These are phyloP conservation scores for Pseudoatta argentina DNA, from an alignment of 1,140 invertebrate genomes.

Conservation along the genomic window DNA sequence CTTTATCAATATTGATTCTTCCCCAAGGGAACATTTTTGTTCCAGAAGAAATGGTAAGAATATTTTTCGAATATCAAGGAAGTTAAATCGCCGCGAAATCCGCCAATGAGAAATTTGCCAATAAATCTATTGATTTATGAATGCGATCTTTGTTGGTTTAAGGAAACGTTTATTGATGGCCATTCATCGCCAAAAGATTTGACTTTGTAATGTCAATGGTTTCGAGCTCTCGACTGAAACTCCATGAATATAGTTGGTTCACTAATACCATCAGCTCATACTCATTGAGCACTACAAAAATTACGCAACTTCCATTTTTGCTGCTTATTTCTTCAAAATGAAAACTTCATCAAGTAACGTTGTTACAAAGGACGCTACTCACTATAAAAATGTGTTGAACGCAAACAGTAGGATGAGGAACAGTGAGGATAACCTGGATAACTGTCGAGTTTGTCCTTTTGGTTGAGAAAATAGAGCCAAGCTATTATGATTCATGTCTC, in stretches of 20 bases:
- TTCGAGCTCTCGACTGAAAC: not conserved
- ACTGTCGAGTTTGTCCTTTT: not conserved
- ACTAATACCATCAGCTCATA: conserved; percentile 5
- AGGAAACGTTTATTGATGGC: conserved; percentile 14
- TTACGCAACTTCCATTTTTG: not conserved
- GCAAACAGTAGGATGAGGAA: not conserved
- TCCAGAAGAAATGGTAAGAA: conserved; percentile 15
- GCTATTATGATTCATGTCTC: not conserved
- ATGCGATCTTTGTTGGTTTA: conserved; percentile 9
- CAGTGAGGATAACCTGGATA: not conserved
- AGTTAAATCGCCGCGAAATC: not conserved
- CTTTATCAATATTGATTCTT: conserved; percentile 26
- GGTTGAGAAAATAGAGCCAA: conserved; percentile 6
- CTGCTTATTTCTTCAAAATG: not conserved
- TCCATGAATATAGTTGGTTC: conserved; percentile 22
- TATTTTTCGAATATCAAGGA: conserved; percentile 24
- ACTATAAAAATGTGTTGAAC: conserved; percentile 1
- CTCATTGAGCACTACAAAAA: not conserved
- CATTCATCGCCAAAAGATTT: conserved; percentile 10
- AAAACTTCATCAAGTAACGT: not conserved
- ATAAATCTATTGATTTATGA: conserved; percentile 1
- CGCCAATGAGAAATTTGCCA: not conserved
- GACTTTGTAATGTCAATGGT: conserved; percentile 31
- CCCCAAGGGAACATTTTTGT: not conserved
- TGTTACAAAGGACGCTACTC: not conserved